Evolutionary conservation across 2,888 invertebrate species (phyloP).

Genomic region (Synanthedon myopaeformis): DNA sequence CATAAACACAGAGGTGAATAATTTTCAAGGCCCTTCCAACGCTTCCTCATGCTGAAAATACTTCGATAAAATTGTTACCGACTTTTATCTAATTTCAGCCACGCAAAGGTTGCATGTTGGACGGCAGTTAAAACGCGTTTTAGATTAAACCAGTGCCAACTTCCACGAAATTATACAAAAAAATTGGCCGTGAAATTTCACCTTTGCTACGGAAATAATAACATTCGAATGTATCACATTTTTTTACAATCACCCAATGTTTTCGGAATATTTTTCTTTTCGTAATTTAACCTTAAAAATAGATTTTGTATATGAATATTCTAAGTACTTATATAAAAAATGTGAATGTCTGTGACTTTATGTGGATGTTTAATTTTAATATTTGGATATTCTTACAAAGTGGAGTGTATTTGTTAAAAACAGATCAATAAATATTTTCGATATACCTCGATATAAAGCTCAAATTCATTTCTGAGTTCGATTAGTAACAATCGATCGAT

Average conservation of each 20-base stretch:
- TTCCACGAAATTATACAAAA: conserved; percentile 54
- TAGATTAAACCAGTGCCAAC: conserved; percentile 63
- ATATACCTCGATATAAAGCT: no score
- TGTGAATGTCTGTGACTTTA: no score
- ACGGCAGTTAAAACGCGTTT: conserved; percentile 43
- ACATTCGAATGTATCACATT: neutral
- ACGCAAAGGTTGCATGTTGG: conserved; percentile 44
- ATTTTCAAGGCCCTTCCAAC: conserved; percentile 13
- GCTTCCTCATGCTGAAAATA: conserved; percentile 19
- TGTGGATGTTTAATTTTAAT: no score
- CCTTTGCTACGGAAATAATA: conserved; percentile 33
- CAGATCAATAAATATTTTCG: no score
- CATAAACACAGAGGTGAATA: neutral
- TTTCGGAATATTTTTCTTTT: no score
- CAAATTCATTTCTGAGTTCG: no score
- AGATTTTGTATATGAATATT: neutral
- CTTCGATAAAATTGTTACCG: conserved; percentile 30
- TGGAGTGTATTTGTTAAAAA: no score
- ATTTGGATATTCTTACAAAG: no score
- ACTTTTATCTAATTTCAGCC: conserved; percentile 43
- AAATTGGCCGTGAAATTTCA: conserved; percentile 67
- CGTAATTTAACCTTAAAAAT: no score
- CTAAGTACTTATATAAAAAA: neutral
- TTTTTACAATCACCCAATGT: no score
- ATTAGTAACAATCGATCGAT: no score